These are phyloP conservation scores for Mungos mungo DNA, from an alignment of 2,113 vertebrate genomes.

Conservation along the genomic window DNA sequence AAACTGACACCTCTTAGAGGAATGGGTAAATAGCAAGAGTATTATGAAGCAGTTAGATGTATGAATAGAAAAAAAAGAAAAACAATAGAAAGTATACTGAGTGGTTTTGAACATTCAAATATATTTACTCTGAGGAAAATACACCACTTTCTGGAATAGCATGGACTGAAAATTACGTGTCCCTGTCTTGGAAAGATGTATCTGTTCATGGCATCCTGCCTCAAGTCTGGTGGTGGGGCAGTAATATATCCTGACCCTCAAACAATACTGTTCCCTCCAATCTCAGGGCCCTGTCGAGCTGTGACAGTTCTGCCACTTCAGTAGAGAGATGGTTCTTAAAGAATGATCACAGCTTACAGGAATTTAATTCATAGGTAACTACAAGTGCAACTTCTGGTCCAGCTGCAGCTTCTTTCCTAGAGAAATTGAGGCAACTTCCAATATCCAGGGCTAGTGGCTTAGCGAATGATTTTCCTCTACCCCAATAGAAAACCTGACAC, in stretches of 20 bases:
- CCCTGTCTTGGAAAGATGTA: not conserved
- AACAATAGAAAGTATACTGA: not conserved
- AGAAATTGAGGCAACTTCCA: not conserved
- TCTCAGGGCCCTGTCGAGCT: not conserved
- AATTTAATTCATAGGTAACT: not conserved
- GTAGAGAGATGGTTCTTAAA: not conserved
- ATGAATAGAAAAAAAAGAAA: not conserved
- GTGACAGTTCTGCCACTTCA: not conserved
- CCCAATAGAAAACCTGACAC: not conserved
- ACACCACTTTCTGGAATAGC: not conserved
- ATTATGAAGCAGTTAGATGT: not conserved
- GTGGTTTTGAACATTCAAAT: not conserved
- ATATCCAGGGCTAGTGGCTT: not conserved
- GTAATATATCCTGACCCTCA: not conserved
- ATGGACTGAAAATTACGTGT: not conserved
- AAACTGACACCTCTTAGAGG: not conserved
- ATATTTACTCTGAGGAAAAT: not conserved
- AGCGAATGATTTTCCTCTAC: not conserved
- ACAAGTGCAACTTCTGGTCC: not conserved
- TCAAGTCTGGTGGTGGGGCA: too few relatives aligned
- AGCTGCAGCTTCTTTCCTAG: not conserved
- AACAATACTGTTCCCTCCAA: not conserved
- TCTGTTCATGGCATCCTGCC: not conserved
- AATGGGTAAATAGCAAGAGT: not conserved
- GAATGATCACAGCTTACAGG: not conserved